A percentile compares a stretch with the other conserved stretches of the same genome.
phyloP scores from a whole-genome alignment of 2,113 vertebrate species.

The Tringa solitaria region DNA sequence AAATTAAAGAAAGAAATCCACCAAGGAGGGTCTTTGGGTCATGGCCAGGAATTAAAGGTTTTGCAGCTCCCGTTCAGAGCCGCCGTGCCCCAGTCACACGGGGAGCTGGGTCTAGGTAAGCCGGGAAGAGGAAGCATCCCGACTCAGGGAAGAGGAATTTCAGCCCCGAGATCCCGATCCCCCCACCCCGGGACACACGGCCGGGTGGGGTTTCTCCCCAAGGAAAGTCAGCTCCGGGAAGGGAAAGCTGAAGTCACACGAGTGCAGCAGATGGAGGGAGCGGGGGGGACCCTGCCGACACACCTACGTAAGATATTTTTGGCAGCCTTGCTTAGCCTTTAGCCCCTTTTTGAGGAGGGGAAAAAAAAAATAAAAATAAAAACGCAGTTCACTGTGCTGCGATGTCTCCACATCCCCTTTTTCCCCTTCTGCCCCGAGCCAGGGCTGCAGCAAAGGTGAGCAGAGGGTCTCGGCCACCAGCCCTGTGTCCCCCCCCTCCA shows the following conservation, averaged over 20 bases:
- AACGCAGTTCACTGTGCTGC: not conserved
- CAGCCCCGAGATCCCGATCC: not conserved
- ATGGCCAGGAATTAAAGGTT: not conserved
- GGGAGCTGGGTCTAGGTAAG: not conserved
- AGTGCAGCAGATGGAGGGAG: not conserved
- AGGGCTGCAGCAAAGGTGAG: not conserved
- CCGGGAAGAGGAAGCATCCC: no score
- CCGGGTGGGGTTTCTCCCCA: not conserved
- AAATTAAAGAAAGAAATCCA: no score
- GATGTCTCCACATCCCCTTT: not conserved
- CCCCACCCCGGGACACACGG: not conserved
- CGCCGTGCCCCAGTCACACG: accelerated
- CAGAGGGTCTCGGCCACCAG: not conserved
- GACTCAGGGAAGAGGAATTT: not conserved
- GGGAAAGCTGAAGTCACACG: not conserved
- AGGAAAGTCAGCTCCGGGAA: not conserved
- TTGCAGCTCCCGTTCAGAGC: not conserved
- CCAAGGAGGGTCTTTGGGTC: not conserved
- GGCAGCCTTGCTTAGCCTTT: not conserved
- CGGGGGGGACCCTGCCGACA: not conserved
- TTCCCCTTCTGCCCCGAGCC: not conserved
- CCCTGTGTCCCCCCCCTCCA: no score
- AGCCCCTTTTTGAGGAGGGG: not conserved
- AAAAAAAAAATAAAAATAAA: no score
- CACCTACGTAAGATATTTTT: not conserved